A percentile compares a stretch with the other conserved stretches of the same genome.
Conservation (phyloP, 1,140 invertebrate genomes). For the Thrips palmi region DNA sequence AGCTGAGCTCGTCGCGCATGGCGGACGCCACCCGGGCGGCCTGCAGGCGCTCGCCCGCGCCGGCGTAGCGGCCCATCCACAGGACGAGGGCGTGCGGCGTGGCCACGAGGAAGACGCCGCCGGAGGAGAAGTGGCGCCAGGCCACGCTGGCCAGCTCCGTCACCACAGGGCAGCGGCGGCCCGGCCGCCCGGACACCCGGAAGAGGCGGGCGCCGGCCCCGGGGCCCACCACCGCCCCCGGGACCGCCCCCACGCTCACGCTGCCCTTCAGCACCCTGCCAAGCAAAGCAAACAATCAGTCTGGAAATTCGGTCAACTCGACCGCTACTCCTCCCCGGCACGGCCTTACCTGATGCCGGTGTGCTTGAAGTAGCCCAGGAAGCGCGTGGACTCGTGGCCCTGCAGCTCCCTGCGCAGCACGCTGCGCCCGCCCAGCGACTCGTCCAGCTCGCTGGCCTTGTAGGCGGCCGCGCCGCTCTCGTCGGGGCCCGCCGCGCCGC, state of each 20-base stretch:
- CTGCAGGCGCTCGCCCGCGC: slow-evolving; percentile 45
- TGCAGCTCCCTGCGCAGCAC: slow-evolving; percentile 39
- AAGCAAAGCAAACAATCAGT: slow-evolving; percentile 1
- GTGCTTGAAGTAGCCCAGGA: slow-evolving; percentile 38
- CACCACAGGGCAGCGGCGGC: slow-evolving; percentile 42
- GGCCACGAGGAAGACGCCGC: slow-evolving; percentile 73
- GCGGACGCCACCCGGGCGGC: slow-evolving; percentile 42
- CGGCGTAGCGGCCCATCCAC: slow-evolving; percentile 63
- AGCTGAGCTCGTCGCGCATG: no score
- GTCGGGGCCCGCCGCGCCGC: slow-evolving; percentile 31
- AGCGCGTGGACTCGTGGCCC: slow-evolving; percentile 33
- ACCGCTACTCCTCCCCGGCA: no score
- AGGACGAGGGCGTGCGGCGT: slow-evolving; percentile 47
- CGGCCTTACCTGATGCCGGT: no score
- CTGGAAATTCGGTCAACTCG: slow-evolving; percentile 6
- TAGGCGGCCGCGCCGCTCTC: slow-evolving; percentile 43
- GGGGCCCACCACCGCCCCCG: slow-evolving; percentile 31
- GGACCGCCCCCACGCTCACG: slow-evolving; percentile 30
- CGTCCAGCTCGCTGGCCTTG: slow-evolving; percentile 43
- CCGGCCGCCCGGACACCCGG: slow-evolving; percentile 49
- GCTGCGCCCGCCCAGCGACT: slow-evolving; percentile 33
- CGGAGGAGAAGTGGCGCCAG: slow-evolving; percentile 69
- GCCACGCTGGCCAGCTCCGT: slow-evolving; percentile 43
- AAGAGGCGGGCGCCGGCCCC: slow-evolving; percentile 29
- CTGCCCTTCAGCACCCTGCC: slow-evolving; percentile 38